phyloP scores from a whole-genome alignment of 1,140 invertebrate genomes.

The Diabrotica virgifera region DNA sequence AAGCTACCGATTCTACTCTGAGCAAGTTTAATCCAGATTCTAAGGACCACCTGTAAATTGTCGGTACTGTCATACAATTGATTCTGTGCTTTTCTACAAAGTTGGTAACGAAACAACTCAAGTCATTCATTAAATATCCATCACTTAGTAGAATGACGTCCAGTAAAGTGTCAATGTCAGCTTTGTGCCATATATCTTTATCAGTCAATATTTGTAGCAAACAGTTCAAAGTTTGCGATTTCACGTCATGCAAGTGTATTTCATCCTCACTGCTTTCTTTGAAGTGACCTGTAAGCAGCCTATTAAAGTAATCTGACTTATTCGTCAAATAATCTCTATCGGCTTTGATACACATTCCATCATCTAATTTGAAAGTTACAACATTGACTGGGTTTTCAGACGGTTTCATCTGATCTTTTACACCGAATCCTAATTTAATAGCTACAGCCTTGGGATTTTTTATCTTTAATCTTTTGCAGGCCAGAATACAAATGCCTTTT shows the following conservation, averaged over 20 bases:
- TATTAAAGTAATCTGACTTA: slow-evolving; percentile 62
- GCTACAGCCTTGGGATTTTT: slow-evolving; percentile 21
- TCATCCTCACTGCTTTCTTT: slow-evolving; percentile 60
- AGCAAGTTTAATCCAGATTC: slow-evolving; percentile 56
- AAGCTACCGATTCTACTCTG: slow-evolving; percentile 56
- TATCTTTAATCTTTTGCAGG: slow-evolving; percentile 47
- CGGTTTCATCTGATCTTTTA: slow-evolving; percentile 23
- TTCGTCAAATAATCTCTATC: slow-evolving; percentile 59
- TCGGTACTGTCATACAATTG: slow-evolving; percentile 49
- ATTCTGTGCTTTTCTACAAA: slow-evolving; percentile 54
- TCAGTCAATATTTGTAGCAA: slow-evolving; percentile 54
- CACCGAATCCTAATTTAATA: slow-evolving; percentile 12
- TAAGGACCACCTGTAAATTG: slow-evolving; percentile 57
- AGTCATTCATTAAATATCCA: slow-evolving; percentile 60
- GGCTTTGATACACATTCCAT: slow-evolving; percentile 58
- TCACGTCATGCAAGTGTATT: slow-evolving; percentile 56
- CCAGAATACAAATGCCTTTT: slow-evolving; percentile 46
- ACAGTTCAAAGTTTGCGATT: slow-evolving; percentile 55
- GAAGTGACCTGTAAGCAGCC: slow-evolving; percentile 64
- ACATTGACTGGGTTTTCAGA: slow-evolving; percentile 44
- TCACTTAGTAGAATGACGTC: slow-evolving; percentile 65
- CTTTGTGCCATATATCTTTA: slow-evolving; percentile 43
- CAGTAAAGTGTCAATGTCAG: slow-evolving; percentile 56
- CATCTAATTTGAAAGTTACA: slow-evolving; percentile 63
- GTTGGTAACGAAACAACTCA: slow-evolving; percentile 55